Percentiles rank a stretch among this genome's conserved stretches.
These are phyloP conservation scores for Ciconia boyciana DNA, from an alignment of 2,113 vertebrate genomes.

Conservation along the genomic window DNA sequence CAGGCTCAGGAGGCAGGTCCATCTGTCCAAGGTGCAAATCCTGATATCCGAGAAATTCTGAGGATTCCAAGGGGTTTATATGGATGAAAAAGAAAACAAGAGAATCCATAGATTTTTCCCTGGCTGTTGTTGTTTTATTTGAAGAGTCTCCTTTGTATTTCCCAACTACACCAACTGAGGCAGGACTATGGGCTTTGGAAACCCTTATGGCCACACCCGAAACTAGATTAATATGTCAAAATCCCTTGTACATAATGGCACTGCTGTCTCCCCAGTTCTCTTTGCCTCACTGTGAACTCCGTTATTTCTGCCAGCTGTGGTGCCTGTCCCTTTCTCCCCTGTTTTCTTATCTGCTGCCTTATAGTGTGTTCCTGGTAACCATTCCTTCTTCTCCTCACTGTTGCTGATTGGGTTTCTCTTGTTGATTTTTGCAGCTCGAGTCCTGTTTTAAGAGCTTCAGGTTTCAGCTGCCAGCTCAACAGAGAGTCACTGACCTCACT, in stretches of 20 bases:
- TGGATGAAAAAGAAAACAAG: neutral
- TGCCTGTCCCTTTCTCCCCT: neutral
- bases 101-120: neutral
- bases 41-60: neutral
- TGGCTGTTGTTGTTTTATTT: neutral
- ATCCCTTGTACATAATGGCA: neutral
- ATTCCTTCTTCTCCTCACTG: neutral
- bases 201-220: neutral
- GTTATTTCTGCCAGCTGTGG: neutral
- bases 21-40: neutral
- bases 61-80: neutral
- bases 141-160: neutral
- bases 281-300: neutral
- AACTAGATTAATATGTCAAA: neutral
- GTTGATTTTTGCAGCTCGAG: neutral
- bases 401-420: neutral
- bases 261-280: neutral
- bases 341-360: neutral
- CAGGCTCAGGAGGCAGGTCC: neutral
- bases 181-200: neutral
- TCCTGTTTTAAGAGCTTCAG: neutral
- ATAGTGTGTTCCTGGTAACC: neutral
- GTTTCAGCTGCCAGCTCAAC: neutral
- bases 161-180: neutral
- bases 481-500: neutral